phyloP scores from a whole-genome alignment of 2,113 vertebrate species.

The Anser cygnoides region DNA sequence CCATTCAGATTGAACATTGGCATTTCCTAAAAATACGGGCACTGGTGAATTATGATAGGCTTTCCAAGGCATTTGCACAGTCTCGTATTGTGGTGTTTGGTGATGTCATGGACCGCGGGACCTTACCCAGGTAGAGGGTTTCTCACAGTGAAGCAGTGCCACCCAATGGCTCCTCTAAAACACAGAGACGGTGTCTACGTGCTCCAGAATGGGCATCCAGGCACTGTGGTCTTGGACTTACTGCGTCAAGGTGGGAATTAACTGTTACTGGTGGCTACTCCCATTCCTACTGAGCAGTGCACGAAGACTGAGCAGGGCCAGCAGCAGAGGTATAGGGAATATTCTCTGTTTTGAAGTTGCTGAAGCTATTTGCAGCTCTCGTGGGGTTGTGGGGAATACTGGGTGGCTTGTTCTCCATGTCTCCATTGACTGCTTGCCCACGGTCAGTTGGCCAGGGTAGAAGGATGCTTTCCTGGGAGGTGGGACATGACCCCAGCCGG shows the following conservation, averaged over 20 bases:
- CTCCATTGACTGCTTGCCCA: background rate
- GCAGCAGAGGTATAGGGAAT: background rate
- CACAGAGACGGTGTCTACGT: background rate
- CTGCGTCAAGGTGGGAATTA: background rate
- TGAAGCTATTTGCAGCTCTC: background rate
- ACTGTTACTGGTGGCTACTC: background rate
- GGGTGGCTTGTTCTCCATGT: background rate
- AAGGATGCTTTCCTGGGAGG: background rate
- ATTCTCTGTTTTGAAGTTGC: background rate
- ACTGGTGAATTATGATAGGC: background rate
- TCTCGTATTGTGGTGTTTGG: background rate
- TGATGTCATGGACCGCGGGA: conserved; percentile 12
- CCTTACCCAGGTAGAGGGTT: background rate
- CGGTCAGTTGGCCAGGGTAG: background rate
- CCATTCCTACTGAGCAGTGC: background rate
- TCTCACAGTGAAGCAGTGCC: conserved; percentile 43
- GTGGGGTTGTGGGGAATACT: background rate
- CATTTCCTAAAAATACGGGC: background rate
- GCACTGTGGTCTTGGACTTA: background rate
- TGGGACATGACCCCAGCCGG: rapidly evolving
- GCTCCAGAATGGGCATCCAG: background rate
- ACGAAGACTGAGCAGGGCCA: background rate
- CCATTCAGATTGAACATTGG: background rate
- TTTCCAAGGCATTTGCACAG: background rate
- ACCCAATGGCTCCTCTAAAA: conserved; percentile 53